Evolutionary conservation across 2,113 vertebrate genomes (phyloP), one percentile per base, ranked within the genome.

Genomic region (Acanthisitta chloris): DNA sequence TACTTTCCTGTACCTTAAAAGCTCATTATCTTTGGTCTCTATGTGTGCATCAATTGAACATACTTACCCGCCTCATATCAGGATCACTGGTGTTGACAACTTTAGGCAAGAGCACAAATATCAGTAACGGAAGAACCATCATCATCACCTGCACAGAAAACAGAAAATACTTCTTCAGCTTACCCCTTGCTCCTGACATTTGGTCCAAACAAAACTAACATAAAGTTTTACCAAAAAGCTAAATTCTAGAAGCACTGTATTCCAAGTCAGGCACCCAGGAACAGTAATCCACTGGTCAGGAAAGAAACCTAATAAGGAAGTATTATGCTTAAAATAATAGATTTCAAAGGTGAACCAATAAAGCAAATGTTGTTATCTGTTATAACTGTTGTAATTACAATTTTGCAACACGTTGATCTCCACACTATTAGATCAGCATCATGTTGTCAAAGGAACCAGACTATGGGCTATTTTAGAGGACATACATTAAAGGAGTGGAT

Each of bases 31-130:
- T 71, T 52, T 69, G 15, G 8, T 85, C n/a, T 78, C 28, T 67
- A 3, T 10, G 31, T 19, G 40, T 31, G n/a, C 18, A 76, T 34
- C 14, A 59, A 36, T 1, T 36, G 43, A 86, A 17, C 2, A 2
- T 64, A 81, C 98, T 98, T 97, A 99, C 99, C 99, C 99, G 98
- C 97, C 99, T 99, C 99, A 99, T 99, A 92, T 99, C 99, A 90
- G 99, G 99, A 91, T 99, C 99, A 88, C 99, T 99, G 80, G 99
- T 99, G 94, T 99, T 99, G 82, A 99, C 99, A 88, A 99, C 99
- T 97, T 99, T 99, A 62, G 99, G 99, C 72, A 99, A 97, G 71
- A 99, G 97, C 81, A 99, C 99, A 92, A 99, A 99, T 96, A 99
- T 99, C 95, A 99, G 97, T 94, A 99, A 98, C 1, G 99, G 99